A percentile compares a stretch with the other conserved stretches of the same genome.
Conservation (phyloP, 1,140 invertebrate genomes). For the Aculops lycopersici region DNA sequence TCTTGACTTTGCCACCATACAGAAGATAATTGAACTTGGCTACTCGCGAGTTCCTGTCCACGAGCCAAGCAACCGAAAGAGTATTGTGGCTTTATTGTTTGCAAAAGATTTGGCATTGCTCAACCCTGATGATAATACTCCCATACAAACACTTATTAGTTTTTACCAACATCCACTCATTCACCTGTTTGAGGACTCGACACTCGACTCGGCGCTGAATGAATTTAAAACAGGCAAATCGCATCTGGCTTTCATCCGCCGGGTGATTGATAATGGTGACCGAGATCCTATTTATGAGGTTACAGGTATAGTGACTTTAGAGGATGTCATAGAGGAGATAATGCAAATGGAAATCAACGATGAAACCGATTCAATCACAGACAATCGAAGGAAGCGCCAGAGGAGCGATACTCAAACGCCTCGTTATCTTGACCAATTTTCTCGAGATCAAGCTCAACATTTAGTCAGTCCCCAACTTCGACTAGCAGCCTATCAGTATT, state of each 20-base stretch:
- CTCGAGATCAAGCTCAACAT: too few species aligned
- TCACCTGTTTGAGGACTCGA: slow-evolving; percentile 79
- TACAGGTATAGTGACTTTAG: slow-evolving; percentile 57
- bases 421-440: slow-evolving; percentile 47
- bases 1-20: slow-evolving; percentile 79
- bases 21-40: slow-evolving; percentile 45
- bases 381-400: slow-evolving; percentile 39
- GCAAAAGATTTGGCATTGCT: slow-evolving; percentile 90
- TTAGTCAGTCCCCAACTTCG: slow-evolving; percentile 67
- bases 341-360: slow-evolving; percentile 76
- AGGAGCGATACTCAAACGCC: slow-evolving; percentile 28
- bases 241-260: slow-evolving; percentile 65
- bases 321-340: slow-evolving; percentile 75
- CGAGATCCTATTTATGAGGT: slow-evolving; percentile 62
- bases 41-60: slow-evolving; percentile 83
- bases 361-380: slow-evolving; percentile 65
- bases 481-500: slow-evolving; percentile 66
- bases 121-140: slow-evolving; percentile 83
- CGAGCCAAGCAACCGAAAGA: slow-evolving; percentile 37
- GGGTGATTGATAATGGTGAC: slow-evolving; percentile 49
- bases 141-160: slow-evolving; percentile 60
- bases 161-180: slow-evolving; percentile 87
- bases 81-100: slow-evolving; percentile 75
- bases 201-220: slow-evolving; percentile 70
- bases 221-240: slow-evolving; percentile 52